Conservation (phyloP, 2,797 vertebrate species). For the Pyrocephalus nanus region DNA sequence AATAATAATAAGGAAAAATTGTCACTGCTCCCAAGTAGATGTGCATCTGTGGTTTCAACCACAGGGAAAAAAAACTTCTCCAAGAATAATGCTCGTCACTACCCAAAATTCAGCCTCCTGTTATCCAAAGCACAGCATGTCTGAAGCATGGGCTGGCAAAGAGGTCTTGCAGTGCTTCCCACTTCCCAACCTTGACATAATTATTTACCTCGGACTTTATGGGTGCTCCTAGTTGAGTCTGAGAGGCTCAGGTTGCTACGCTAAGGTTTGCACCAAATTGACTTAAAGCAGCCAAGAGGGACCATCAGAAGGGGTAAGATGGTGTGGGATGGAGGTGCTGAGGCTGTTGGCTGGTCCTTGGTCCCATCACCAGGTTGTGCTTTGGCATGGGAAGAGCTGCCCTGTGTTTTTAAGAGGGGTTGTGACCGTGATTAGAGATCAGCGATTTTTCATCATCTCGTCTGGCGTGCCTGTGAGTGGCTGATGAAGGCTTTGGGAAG, state of each 20-base stretch:
- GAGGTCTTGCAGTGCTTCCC: background rate
- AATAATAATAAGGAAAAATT: background rate
- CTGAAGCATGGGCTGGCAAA: background rate
- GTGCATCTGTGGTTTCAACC: background rate
- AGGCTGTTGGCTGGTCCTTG: background rate
- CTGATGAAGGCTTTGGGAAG: background rate
- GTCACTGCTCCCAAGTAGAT: background rate
- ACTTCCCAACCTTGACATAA: background rate
- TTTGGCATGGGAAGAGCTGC: background rate
- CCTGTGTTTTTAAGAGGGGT: background rate
- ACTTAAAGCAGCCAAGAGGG: background rate
- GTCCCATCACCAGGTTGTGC: background rate
- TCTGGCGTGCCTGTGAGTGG: accelerated
- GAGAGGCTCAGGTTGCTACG: background rate
- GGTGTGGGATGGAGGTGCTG: background rate
- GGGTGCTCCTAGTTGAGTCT: background rate
- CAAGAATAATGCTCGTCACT: background rate
- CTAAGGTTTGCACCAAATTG: background rate
- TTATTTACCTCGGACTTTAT: background rate
- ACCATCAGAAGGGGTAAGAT: background rate
- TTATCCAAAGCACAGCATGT: background rate
- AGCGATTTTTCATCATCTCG: accelerated
- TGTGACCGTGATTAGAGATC: background rate
- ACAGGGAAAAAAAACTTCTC: background rate
- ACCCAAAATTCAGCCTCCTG: background rate